Evolutionary conservation across 2,797 vertebrate species (phyloP).

Genomic region (Nothura maculosa): DNA sequence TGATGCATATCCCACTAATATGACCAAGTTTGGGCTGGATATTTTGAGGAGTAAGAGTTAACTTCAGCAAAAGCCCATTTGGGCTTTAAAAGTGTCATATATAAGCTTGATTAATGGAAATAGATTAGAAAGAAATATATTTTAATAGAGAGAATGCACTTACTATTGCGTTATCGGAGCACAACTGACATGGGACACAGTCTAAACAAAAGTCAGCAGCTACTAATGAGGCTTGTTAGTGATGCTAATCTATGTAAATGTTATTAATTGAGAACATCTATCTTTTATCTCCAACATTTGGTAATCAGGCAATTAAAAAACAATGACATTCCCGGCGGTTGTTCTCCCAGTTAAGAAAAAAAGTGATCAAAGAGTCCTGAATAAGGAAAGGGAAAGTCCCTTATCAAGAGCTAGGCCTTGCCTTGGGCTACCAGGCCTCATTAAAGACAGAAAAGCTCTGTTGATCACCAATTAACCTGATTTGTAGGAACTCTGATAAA

Average conservation of each 20-base stretch:
- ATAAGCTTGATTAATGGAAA: conserved; percentile 84
- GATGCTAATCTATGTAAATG: conserved; percentile 99
- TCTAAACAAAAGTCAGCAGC: conserved; percentile 93
- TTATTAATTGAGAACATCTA: conserved; percentile 99
- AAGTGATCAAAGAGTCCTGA: conserved; percentile 94
- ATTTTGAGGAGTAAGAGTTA: conserved; percentile 49
- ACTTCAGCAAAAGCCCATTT: conserved; percentile 58
- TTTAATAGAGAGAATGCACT: conserved; percentile 71
- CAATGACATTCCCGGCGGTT: conserved; percentile 92
- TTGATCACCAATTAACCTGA: conserved; percentile 99
- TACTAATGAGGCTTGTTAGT: conserved; percentile 98
- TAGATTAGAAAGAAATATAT: conserved; percentile 82
- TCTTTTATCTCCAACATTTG: conserved; percentile 98
- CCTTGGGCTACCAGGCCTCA: conserved; percentile 93
- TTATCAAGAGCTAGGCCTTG: conserved; percentile 89
- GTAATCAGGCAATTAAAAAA: conserved; percentile 98
- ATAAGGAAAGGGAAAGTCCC: conserved; percentile 90
- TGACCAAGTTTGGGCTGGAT: conserved; percentile 6
- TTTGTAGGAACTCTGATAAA: conserved; percentile 95
- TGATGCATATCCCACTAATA: conserved; percentile 22
- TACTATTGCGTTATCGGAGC: conserved; percentile 83
- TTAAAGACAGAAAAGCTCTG: conserved; percentile 93
- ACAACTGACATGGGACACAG: conserved; percentile 88
- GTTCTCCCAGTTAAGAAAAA: conserved; percentile 81
- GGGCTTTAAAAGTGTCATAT: conserved; percentile 82